Evolutionary conservation across 2,797 vertebrate species (phyloP), one percentile per base, ranked within the genome.

Genomic region (Heliangelus exortis): DNA sequence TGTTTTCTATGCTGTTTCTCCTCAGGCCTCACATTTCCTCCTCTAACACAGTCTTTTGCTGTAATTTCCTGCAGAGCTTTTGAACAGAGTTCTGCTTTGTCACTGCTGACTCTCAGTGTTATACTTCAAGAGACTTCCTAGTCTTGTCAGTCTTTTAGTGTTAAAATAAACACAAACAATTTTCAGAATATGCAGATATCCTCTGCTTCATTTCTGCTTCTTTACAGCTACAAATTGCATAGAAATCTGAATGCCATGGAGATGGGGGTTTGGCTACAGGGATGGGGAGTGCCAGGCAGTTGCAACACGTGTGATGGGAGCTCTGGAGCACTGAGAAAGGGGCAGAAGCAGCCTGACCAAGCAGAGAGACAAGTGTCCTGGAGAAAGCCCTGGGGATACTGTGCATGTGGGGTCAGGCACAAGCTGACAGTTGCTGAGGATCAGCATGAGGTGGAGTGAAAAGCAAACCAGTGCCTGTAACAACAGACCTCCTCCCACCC

Each of bases 101-200:
- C 59, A 23, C 0, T 10, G 65, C 59, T 75, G 87, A 61, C 39
- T 47, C 54, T 86, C 2, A 0, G 28, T 85, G 67, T 81, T 77
- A 31, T 6, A 31, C 59, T 63, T 75, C 57, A 55, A 34, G 33
- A 41, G 31, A 55, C 47, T 58, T 68, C 33, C 55, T 47, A 53
- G 23, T 78, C 47, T 79, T 71, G 81, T 54, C 50, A 54, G 63
- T 75, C 33, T 54, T 84, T 31, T 94, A 89, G 84, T 16, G 39
- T 81, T 59, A 45, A 86, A 61, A 29, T 61, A 96, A 96, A 97
- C 34, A 28, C 0, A 0, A 54, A 1, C 4, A 15, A 29, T 95
- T 97, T 96, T 86, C 79, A 90, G 82, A 89, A 93, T 13, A 41
- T 7, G 7, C 34, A 41, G 33, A 18, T 18, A 21, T 76, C 61